Percentiles rank a stretch among this genome's conserved stretches.
These are phyloP conservation scores for Orchestia grillus DNA, from an alignment of 1,140 invertebrate species.

Conservation along the genomic window DNA sequence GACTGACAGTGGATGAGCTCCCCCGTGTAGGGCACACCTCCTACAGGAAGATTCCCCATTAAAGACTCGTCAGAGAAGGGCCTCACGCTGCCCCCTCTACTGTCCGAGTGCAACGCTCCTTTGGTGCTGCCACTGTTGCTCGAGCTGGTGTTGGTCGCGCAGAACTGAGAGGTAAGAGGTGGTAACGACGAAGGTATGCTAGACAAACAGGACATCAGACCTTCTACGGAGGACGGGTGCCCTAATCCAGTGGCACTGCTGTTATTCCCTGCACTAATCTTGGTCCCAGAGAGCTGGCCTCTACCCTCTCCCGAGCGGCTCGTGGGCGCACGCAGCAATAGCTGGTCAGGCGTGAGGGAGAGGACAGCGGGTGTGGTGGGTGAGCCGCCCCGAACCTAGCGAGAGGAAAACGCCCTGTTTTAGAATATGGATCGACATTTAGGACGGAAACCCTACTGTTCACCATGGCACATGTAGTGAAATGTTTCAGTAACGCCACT, in stretches of 20 bases:
- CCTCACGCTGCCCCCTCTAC: neutral
- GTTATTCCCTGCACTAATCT: neutral
- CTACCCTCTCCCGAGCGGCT: neutral
- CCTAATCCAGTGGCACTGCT: neutral
- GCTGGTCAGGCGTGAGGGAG: neutral
- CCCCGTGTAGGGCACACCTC: neutral
- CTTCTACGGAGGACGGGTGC: neutral
- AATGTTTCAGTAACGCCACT: neutral
- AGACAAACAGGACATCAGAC: neutral
- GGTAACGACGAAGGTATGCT: neutral
- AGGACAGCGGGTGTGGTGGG: neutral
- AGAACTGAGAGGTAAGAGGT: neutral
- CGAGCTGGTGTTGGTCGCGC: too few species aligned
- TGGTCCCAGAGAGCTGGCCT: neutral
- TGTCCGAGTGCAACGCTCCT: neutral
- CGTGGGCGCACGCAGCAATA: neutral
- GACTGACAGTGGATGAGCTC: conserved; percentile 59
- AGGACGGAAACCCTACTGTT: neutral
- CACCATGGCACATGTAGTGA: neutral
- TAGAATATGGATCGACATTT: neutral
- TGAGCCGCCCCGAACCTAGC: conserved; percentile 24
- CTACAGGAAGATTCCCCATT: neutral
- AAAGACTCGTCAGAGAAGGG: neutral
- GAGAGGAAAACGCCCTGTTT: conserved; percentile 49
- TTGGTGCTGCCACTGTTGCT: neutral